A percentile compares a stretch with the other conserved stretches of the same genome.
Evolutionary conservation across 2,797 vertebrate species (phyloP).

Genomic region (Sebastes paucispinis): DNA sequence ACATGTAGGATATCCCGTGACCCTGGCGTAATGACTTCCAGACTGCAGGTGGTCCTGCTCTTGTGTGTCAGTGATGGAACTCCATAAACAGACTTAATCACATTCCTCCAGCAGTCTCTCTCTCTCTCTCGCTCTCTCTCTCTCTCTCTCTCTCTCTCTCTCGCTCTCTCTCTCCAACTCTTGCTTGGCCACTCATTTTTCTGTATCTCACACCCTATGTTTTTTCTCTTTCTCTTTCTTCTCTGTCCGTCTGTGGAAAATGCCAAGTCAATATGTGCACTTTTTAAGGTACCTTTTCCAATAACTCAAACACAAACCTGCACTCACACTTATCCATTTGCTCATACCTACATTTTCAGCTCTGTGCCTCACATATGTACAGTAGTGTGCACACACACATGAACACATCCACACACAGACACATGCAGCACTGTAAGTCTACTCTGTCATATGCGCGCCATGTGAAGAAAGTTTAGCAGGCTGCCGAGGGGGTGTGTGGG

Average conservation of each 20-base stretch:
- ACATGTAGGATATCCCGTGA: constrained; percentile 94
- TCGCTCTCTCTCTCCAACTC: neutral
- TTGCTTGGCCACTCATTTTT: neutral
- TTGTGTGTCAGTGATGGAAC: constrained; percentile 86
- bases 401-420: neutral
- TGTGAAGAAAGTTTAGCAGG: constrained; percentile 66
- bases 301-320: neutral
- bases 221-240: neutral
- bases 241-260: neutral
- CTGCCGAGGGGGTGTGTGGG: constrained; percentile 31
- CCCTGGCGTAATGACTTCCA: constrained; percentile 94
- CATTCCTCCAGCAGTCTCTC: constrained; percentile 60
- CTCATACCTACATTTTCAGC: neutral
- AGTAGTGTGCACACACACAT: neutral
- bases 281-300: neutral
- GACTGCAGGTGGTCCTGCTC: constrained; percentile 93
- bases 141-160: neutral
- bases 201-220: neutral
- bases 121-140: neutral
- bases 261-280: neutral
- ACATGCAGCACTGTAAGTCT: constrained; percentile 8
- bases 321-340: neutral
- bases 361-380: neutral
- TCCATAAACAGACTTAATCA: constrained; percentile 84
- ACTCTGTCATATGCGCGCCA: constrained; percentile 71